These are phyloP conservation scores for Cynopterus brachyotis DNA, from an alignment of 2,113 vertebrate species.

Conservation along the genomic window DNA sequence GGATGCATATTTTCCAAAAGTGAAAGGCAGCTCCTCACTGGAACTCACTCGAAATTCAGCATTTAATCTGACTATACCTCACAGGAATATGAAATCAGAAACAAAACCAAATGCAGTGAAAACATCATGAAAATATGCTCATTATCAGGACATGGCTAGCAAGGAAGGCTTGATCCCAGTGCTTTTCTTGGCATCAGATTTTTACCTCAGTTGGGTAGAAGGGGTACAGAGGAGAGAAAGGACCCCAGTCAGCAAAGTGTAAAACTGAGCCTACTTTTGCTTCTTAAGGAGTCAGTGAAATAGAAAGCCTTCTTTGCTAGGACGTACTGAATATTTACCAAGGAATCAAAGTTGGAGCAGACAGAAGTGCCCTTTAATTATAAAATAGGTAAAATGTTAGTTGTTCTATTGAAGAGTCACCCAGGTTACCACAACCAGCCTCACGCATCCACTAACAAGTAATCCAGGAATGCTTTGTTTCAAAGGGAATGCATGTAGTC, in stretches of 20 bases:
- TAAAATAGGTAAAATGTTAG: background rate
- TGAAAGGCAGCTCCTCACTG: constrained; percentile 64
- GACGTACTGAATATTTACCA: background rate
- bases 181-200: constrained; percentile 51
- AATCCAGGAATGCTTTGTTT: constrained; percentile 79
- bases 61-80: constrained; percentile 58
- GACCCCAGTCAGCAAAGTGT: background rate
- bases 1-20: constrained; percentile 73
- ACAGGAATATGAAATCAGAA: constrained; percentile 44
- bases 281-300: background rate
- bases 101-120: constrained; percentile 60
- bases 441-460: constrained; percentile 62
- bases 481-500: constrained; percentile 69
- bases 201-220: background rate
- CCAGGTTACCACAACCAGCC: constrained; percentile 32
- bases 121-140: constrained; percentile 48
- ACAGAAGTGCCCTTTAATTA: background rate
- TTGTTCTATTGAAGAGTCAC: constrained; percentile 34
- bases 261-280: background rate
- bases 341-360: constrained; percentile 10
- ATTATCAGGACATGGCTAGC: constrained; percentile 23
- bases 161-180: constrained; percentile 50
- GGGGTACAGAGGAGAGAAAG: background rate
- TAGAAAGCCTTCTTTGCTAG: constrained; percentile 59
- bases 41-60: constrained; percentile 60